Evolutionary conservation across 2,888 invertebrate species (phyloP), one percentile per base, ranked within the genome.

Genomic region (Macaria liturata): DNA sequence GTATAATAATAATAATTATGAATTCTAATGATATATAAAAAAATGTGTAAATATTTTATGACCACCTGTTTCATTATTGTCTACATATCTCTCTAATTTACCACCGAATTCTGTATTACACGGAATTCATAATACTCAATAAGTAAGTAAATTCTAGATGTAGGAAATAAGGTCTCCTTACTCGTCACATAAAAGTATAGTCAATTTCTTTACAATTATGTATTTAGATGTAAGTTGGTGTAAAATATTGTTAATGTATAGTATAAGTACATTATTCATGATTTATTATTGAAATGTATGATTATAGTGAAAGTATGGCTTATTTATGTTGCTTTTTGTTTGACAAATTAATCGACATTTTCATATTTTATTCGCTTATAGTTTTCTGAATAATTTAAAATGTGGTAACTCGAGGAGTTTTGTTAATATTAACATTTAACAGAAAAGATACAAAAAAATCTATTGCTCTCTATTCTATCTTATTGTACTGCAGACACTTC

Each of bases 181-280:
- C 84, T 88, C 83, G 87, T 89, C 88, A 86, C 77, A 68, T 76
- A 80, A 77, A 77, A 49, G 69, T 76, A 71, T 88, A 88, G 89
- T 86, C 83, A 83, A 85, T 84, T 83, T 69, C 74, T 76, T 71
- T 70, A 69, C 45, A 51, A 45, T 34, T 44, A n/a, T n/a, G n/a
- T n/a, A 49, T 34, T 51, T 54, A 52, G 49, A 4, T 44, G 37
- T 48, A 49, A 31, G 72, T 70, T 75, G 66, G 71, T 74, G 71
- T 68, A 66, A 57, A 59, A 56, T 64, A 66, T 61, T 61, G 59
- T 55, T 59, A 64, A 51, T 68, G 49, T 46, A 52, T 71, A 68
- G 56, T 46, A 49, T 39, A 44, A 58, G 62, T 49, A 49, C 51
- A 49, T 52, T 63, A 46, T 62, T 20, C 20, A 20, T 20, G 20